phyloP scores from a whole-genome alignment of 2,888 invertebrate genomes.

The Seladonia tumulorum region DNA sequence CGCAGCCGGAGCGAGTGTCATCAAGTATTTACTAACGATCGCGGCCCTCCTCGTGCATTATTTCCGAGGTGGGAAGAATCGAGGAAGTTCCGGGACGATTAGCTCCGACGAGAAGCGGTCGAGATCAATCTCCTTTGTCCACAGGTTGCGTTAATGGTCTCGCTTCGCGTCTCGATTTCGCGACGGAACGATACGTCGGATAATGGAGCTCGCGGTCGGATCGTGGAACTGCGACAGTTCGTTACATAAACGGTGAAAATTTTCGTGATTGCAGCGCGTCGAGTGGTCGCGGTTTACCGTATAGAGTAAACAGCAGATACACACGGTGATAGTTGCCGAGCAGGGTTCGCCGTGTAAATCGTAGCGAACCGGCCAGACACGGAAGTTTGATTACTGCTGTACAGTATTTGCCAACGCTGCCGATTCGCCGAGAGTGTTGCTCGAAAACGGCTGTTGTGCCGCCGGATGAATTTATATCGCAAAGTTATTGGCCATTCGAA shows the following conservation, averaged over 20 bases:
- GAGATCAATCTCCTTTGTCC: conserved; percentile 7
- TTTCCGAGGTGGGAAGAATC: conserved; percentile 44
- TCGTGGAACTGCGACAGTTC: not conserved
- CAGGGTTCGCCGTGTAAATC: conserved; percentile 39
- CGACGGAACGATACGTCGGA: not conserved
- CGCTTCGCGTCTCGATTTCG: not conserved
- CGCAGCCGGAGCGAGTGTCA: conserved; percentile 54
- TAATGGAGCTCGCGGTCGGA: not conserved
- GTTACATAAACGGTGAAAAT: conserved; percentile 16
- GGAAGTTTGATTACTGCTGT: conserved; percentile 28
- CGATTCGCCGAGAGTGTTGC: not conserved
- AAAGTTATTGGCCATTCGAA: not conserved
- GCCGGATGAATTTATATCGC: conserved; percentile 18
- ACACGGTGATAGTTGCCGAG: not conserved
- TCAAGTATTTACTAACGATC: conserved; percentile 70
- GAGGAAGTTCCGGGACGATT: conserved; percentile 34
- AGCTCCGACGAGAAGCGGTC: not conserved
- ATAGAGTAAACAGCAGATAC: conserved; percentile 44
- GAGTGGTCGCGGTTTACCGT: conserved; percentile 26
- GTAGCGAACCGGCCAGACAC: conserved; percentile 32
- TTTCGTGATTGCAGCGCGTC: conserved; percentile 42
- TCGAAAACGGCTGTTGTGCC: not conserved
- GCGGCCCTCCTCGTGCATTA: conserved; percentile 48
- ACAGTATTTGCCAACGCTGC: conserved; percentile 34
- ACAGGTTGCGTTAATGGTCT: not conserved